Percentiles rank a stretch among this genome's conserved stretches.
These are phyloP conservation scores for Osmerus eperlanus DNA, from an alignment of 2,113 vertebrate species.

Conservation along the genomic window DNA sequence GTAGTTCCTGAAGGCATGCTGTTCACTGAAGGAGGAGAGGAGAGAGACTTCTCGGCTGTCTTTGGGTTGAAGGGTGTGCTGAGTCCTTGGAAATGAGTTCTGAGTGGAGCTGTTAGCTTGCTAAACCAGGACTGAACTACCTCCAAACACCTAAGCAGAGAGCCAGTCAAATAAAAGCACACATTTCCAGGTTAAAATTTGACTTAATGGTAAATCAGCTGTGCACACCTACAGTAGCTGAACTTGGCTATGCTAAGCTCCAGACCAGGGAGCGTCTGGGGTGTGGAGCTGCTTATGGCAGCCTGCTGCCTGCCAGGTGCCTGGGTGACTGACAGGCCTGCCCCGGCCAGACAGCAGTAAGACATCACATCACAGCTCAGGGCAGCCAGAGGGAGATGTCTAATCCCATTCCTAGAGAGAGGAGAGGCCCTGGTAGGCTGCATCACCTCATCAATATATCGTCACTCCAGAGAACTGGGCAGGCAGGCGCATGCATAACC, in stretches of 20 bases:
- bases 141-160: too few relatives aligned
- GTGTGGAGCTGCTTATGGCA: constrained; percentile 4
- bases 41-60: neutral
- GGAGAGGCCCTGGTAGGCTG: neutral
- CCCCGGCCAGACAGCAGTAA: constrained; percentile 36
- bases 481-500: neutral
- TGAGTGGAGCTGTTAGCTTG: neutral
- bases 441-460: constrained; percentile 10
- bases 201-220: too few relatives aligned
- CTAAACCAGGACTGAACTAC: too few relatives aligned
- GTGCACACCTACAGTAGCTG: neutral
- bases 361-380: constrained; percentile 46
- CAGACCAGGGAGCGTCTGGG: constrained; percentile 6
- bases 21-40: neutral
- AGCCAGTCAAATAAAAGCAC: neutral
- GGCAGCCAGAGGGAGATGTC: constrained; percentile 21
- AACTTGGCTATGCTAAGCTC: neutral
- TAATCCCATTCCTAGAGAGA: constrained; percentile 14
- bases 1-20: constrained; percentile 3
- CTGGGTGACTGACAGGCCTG: constrained; percentile 20
- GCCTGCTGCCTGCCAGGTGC: neutral
- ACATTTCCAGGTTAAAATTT: neutral
- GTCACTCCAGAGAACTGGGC: neutral
- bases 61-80: neutral
- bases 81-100: neutral